Conservation (phyloP, 2,888 invertebrate species). For the Mesochorus sp. region DNA sequence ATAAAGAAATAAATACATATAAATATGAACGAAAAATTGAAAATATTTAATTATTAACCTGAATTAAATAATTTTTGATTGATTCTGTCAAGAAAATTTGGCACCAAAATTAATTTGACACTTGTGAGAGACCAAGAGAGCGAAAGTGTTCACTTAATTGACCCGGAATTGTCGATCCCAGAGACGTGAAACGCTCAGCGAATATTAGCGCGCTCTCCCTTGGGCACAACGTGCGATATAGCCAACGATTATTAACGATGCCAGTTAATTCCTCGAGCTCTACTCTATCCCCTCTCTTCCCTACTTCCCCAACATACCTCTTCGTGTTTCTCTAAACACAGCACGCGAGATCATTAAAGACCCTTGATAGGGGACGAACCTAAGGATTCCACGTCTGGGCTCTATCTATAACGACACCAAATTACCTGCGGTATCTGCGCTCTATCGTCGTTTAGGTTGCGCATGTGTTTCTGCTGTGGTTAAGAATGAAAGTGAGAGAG, state of each 20-base stretch:
- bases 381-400: constrained; percentile 31
- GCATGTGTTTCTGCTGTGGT: constrained; percentile 1
- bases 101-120: constrained; percentile 4
- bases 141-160: constrained; percentile 26
- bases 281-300: constrained; percentile 10
- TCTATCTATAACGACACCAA: constrained; percentile 67
- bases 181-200: constrained; percentile 22
- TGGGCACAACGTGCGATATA: constrained; percentile 9
- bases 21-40: too few species aligned
- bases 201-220: constrained; percentile 41
- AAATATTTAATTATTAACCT: background rate
- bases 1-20: background rate
- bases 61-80: background rate
- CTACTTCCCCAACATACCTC: constrained; percentile 57
- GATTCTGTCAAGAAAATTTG: background rate
- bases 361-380: constrained; percentile 6
- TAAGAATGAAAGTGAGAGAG: constrained; percentile 25
- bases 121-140: background rate
- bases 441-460: constrained; percentile 43
- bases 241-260: constrained; percentile 55
- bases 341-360: constrained; percentile 52
- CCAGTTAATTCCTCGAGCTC: constrained; percentile 58
- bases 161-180: constrained; percentile 26
- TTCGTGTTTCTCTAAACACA: constrained; percentile 36
- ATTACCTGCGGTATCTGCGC: constrained; percentile 68